Conservation (phyloP, 2,113 vertebrate genomes). For the Hiodon tergisus region DNA sequence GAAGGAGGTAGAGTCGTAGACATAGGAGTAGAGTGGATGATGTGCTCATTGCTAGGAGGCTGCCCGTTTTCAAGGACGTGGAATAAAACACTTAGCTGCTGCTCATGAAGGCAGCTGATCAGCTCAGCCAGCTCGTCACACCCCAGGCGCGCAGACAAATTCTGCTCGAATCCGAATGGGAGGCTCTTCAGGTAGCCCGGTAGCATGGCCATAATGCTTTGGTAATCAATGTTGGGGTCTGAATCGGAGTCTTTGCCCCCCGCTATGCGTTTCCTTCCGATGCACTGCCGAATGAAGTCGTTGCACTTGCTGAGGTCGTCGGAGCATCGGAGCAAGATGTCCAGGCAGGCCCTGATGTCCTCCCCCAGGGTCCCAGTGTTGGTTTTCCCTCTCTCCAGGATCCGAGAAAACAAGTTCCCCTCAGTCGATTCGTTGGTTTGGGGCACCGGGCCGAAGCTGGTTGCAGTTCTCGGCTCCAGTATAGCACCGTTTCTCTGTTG, state of each 20-base stretch:
- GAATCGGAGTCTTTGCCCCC: constrained; percentile 66
- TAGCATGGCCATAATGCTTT: constrained; percentile 86
- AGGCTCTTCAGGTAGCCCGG: constrained; percentile 89
- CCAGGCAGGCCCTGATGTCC: constrained; percentile 78
- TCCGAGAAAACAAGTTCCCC: constrained; percentile 84
- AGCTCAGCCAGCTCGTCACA: constrained; percentile 77
- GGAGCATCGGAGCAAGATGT: constrained; percentile 95
- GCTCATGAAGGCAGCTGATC: constrained; percentile 74
- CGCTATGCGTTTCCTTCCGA: constrained; percentile 75
- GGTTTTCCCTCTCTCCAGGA: constrained; percentile 84
- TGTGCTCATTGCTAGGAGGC: constrained; percentile 93
- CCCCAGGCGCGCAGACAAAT: constrained; percentile 59
- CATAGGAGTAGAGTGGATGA: constrained; percentile 76
- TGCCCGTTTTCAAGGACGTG: constrained; percentile 85
- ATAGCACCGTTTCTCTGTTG: constrained; percentile 72
- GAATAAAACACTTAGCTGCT: constrained; percentile 77
- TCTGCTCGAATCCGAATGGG: constrained; percentile 82
- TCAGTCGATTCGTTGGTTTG: constrained; percentile 75
- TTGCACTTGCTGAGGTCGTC: constrained; percentile 98
- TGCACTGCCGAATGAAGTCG: constrained; percentile 96
- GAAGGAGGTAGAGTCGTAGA: constrained; percentile 43
- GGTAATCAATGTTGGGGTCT: constrained; percentile 80
- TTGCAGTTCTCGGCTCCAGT: constrained; percentile 69
- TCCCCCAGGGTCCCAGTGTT: constrained; percentile 2
- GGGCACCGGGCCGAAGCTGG: constrained; percentile 58